phyloP scores from a whole-genome alignment of 1,140 invertebrate genomes.

The Lysiphlebus fabarum region DNA sequence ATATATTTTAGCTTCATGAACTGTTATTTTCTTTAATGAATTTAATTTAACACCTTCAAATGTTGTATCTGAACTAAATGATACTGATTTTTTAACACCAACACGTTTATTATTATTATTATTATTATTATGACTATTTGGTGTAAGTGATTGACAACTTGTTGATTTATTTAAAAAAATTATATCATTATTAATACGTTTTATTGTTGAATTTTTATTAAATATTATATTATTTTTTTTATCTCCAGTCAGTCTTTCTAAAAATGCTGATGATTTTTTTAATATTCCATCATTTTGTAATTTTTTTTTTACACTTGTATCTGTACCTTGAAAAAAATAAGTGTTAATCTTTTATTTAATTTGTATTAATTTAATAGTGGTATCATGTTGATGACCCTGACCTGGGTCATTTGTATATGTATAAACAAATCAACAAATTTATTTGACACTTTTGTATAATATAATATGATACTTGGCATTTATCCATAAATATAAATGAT shows the following conservation, averaged over 20 bases:
- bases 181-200: conserved; percentile 17
- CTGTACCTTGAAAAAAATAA: no score
- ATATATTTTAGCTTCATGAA: conserved; percentile 50
- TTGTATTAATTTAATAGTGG: no score
- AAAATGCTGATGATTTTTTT: conserved; percentile 36
- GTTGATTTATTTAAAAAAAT: conserved; percentile 28
- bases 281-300: conserved; percentile 32
- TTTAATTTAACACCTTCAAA: conserved; percentile 37
- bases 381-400: not conserved
- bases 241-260: conserved; percentile 29
- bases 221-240: conserved; percentile 9
- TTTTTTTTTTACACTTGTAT: conserved; percentile 8
- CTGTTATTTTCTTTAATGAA: conserved; percentile 29
- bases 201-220: conserved; percentile 4
- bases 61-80: conserved; percentile 49
- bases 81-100: conserved; percentile 45
- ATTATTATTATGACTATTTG: conserved; percentile 21
- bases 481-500: no score
- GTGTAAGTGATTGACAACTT: conserved; percentile 27
- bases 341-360: no score
- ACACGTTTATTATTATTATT: conserved; percentile 16
- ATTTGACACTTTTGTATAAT: no score
- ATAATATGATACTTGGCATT: no score
- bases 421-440: no score
- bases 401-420: conserved; percentile 10